phyloP scores from a whole-genome alignment of 2,113 vertebrate genomes.

The Rhinolophus ferrumequinum region DNA sequence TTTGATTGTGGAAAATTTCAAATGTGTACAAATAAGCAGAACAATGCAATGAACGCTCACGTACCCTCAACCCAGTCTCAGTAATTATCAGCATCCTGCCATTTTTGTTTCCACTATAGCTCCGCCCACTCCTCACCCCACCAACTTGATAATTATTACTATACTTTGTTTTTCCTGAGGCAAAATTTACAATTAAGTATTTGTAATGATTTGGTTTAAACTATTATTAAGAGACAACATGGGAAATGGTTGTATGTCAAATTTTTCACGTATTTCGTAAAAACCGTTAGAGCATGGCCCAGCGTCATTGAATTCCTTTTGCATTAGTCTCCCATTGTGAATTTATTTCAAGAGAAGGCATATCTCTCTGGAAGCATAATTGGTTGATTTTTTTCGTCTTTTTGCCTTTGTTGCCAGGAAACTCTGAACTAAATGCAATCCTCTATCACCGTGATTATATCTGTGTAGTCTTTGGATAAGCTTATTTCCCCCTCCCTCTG shows the following conservation, averaged over 20 bases:
- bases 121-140: neutral
- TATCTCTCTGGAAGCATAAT: constrained; percentile 4
- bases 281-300: neutral
- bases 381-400: neutral
- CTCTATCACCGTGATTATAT: neutral
- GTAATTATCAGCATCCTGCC: neutral
- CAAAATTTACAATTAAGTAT: neutral
- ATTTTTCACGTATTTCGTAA: neutral
- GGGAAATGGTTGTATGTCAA: neutral
- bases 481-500: neutral
- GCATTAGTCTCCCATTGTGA: neutral
- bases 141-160: neutral
- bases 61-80: neutral
- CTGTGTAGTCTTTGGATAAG: neutral
- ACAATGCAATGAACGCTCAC: no score
- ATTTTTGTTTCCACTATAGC: neutral
- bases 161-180: neutral
- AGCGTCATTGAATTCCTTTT: constrained; percentile 20
- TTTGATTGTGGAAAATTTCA: neutral
- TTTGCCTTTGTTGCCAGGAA: constrained; percentile 18
- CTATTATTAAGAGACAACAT: neutral
- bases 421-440: neutral
- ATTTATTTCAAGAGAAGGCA: neutral
- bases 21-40: neutral
- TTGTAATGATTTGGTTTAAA: constrained; percentile 13